These are phyloP conservation scores for Allygus modestus DNA, from an alignment of 2,888 invertebrate species.

Conservation along the genomic window DNA sequence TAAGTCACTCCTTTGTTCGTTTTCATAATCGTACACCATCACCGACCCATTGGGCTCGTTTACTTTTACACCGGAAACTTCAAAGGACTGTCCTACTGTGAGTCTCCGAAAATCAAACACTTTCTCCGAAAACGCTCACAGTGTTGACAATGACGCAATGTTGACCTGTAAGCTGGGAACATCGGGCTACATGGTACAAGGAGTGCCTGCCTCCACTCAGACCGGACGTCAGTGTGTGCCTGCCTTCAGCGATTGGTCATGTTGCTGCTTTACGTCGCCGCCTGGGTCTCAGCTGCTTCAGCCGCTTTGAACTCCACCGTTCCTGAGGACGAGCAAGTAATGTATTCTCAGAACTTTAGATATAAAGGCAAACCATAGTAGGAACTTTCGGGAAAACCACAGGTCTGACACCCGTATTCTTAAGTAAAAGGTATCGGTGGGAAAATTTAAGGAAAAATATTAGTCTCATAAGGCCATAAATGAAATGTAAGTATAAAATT, in stretches of 20 bases:
- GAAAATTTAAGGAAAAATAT: no score
- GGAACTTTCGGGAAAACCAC: no score
- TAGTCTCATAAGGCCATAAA: no score
- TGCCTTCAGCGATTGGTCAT: constrained; percentile 10
- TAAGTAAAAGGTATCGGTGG: no score
- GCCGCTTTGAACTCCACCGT: neutral
- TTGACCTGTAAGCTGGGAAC: neutral
- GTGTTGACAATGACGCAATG: constrained; percentile 21
- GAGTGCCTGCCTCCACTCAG: neutral
- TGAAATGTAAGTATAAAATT: no score
- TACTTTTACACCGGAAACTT: constrained; percentile 2
- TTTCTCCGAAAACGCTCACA: constrained; percentile 4
- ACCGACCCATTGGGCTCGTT: neutral
- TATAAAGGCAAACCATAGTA: no score
- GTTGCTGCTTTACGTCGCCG: neutral
- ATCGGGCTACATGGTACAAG: neutral
- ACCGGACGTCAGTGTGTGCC: neutral
- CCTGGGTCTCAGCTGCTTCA: neutral
- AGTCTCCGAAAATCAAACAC: constrained; percentile 15
- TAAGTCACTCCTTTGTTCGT: no score
- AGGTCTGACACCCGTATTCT: no score
- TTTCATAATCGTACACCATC: no score
- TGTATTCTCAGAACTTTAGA: neutral
- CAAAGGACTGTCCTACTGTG: constrained; percentile 8
- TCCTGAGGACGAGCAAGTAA: neutral